Percentiles rank a stretch among this genome's conserved stretches.
Evolutionary conservation across 2,113 vertebrate genomes (phyloP).

Genomic region (Saccopteryx bilineata): DNA sequence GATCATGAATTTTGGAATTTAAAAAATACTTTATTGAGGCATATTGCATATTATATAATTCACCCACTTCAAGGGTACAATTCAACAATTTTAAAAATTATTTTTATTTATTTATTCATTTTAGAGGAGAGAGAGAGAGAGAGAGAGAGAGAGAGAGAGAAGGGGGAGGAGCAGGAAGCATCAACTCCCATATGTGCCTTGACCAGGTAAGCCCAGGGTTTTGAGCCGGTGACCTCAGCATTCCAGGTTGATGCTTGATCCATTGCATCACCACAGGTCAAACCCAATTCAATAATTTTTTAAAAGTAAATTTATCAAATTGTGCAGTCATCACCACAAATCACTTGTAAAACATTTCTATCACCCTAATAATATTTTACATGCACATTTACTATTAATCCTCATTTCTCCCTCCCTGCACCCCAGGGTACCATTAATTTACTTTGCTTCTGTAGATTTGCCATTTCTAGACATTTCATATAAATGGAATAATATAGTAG

Average conservation of each 20-base stretch:
- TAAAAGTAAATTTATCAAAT: background rate
- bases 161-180: no score
- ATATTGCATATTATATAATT: background rate
- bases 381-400: background rate
- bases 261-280: no score
- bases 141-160: no score
- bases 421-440: background rate
- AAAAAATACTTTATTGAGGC: background rate
- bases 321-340: background rate
- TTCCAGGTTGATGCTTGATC: no score
- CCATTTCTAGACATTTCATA: background rate
- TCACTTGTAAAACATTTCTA: background rate
- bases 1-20: slow-evolving; percentile 9
- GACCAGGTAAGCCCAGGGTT: no score
- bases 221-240: no score
- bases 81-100: background rate
- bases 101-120: background rate
- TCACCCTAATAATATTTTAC: background rate
- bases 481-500: background rate
- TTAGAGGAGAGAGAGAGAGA: no score
- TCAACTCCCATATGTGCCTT: no score
- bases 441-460: background rate
- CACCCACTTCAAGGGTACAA: background rate
- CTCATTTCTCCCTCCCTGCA: rapidly evolving
- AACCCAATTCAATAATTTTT: background rate